Percentiles rank a stretch among this genome's conserved stretches.
Conservation (phyloP, 2,888 invertebrate species). For the Chaetogeoica ovagalla region DNA sequence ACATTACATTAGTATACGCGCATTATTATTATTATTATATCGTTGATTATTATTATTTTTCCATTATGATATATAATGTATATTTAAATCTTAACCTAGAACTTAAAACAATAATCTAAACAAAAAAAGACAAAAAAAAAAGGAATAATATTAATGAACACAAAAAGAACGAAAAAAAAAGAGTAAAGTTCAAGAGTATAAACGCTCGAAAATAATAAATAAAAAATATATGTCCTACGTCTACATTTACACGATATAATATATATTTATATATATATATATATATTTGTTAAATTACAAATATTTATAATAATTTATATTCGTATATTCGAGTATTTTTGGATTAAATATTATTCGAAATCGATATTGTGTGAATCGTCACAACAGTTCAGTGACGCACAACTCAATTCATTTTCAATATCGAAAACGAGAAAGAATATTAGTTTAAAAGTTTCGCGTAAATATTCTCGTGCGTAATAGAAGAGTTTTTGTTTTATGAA, state of each 20-base stretch:
- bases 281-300: too few relatives aligned
- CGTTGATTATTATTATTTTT: background rate
- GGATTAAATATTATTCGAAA: too few relatives aligned
- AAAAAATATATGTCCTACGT: background rate
- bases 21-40: background rate
- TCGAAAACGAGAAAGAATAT: background rate
- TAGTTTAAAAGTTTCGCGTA: background rate
- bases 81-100: background rate
- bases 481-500: too few relatives aligned
- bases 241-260: too few relatives aligned
- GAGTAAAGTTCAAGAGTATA: slow-evolving; percentile 7
- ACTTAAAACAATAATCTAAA: slow-evolving; percentile 1
- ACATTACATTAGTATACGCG: background rate
- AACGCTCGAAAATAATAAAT: slow-evolving; percentile 9
- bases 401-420: background rate
- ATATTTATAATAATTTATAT: too few relatives aligned
- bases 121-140: background rate
- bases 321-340: too few relatives aligned
- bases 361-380: too few relatives aligned
- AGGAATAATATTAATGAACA: slow-evolving; percentile 19
- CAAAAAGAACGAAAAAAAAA: background rate
- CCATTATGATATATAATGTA: background rate
- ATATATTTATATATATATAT: too few relatives aligned
- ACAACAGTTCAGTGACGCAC: too few relatives aligned
- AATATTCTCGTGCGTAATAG: too few relatives aligned